Evolutionary conservation across 1,140 invertebrate species (phyloP), one percentile per base, ranked within the genome.

Genomic region (Achroia grisella): DNA sequence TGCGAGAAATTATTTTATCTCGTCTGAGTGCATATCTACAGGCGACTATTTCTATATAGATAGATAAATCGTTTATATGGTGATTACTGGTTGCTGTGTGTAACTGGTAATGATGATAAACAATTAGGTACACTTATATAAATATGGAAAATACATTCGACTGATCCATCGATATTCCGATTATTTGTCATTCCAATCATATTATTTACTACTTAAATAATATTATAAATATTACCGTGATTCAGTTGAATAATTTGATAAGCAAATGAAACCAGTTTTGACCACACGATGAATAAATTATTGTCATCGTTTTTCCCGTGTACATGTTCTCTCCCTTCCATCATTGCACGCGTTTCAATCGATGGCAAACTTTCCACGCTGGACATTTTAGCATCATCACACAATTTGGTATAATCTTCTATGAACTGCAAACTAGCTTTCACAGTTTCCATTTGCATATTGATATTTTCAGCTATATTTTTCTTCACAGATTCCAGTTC

Each of bases 231-330:
- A 14, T 45, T 61, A 84, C 79, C 79, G 31, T 66, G 69, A 48
- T 78, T 78, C 4, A 71, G 46, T 44, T 71, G 62, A 28, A 81
- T 61, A 1, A 71, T 42, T 47, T 74, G 69, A 44, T 80, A 74
- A 10, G 80, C 72, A 44, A 80, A 77, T 15, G 61, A 59, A 8
- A 84, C 80, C 17, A 84, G 45, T 41, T 63, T 67, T 0, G 69
- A 64, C 80, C 80, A 84, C 6, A 71, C 45, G 8, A 48, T 45
- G 10, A 62, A 47, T 4, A 72, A 32, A 45, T 56, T 56, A 11
- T 60, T 69, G 8, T 70, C 58, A 13, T 37, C 15, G 6, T 23
- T 6, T 2, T 23, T 23, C 6, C 2, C 6, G 17, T 6, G 17
- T 3, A 23, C 17, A 23, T 23, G 17, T 6, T 23, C 17, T 23